phyloP scores from a whole-genome alignment of 2,797 vertebrate species.

The Pangasius mekongensis region DNA sequence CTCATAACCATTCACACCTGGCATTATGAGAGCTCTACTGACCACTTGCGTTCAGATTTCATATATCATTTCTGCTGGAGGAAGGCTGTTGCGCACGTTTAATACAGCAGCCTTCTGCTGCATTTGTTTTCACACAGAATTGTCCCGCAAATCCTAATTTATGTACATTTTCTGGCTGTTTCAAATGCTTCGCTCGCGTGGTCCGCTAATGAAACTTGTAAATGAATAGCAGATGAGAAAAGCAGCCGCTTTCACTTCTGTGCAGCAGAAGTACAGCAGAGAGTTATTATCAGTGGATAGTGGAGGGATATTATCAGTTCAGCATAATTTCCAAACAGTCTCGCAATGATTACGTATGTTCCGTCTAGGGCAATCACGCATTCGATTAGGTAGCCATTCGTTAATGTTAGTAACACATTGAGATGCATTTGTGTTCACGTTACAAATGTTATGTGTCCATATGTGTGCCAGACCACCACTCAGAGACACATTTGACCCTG shows the following conservation, averaged over 20 bases:
- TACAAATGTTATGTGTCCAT: neutral
- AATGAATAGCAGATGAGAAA: neutral
- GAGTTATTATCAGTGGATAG: neutral
- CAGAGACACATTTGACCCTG: neutral
- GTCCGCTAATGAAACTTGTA: neutral
- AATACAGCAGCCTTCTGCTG: neutral
- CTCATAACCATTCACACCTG: neutral
- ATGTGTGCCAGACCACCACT: neutral
- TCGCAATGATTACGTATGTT: neutral
- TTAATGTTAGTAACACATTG: neutral
- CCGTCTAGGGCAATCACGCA: neutral
- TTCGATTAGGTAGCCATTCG: neutral
- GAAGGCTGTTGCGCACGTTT: neutral
- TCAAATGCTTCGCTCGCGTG: neutral
- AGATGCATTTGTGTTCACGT: neutral
- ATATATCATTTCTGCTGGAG: neutral
- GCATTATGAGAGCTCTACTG: neutral
- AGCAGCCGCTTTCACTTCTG: neutral
- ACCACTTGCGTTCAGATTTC: neutral
- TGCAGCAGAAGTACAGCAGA: neutral
- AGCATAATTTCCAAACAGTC: neutral
- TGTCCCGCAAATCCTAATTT: neutral
- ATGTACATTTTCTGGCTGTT: neutral
- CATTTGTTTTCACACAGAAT: neutral
- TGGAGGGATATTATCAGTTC: neutral